Conservation (phyloP, 2,888 invertebrate species). For the Hypercompe scribonia region DNA sequence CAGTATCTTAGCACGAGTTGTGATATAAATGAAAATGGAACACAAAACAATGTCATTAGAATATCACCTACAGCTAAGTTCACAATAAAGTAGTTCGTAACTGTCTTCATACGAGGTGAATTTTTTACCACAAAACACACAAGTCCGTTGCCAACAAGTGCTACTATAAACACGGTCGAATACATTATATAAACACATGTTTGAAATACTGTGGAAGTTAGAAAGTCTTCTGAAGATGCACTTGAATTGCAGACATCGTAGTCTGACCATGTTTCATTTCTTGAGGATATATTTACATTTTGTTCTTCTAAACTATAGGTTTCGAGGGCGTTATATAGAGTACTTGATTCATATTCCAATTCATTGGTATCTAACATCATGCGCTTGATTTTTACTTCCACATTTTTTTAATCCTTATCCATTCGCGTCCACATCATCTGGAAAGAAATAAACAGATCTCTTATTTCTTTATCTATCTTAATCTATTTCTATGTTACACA, state of each 20-base stretch:
- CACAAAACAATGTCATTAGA: conserved; percentile 95
- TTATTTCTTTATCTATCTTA: neutral
- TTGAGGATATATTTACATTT: conserved; percentile 41
- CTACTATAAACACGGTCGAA: conserved; percentile 89
- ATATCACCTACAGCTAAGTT: conserved; percentile 96
- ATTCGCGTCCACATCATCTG: conserved; percentile 31
- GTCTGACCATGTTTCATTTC: conserved; percentile 66
- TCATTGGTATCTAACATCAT: conserved; percentile 68
- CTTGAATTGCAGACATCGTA: conserved; percentile 62
- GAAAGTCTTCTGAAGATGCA: conserved; percentile 63
- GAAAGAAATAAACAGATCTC: conserved; percentile 28
- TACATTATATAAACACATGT: conserved; percentile 90
- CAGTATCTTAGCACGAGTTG: conserved; percentile 93
- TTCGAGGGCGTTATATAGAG: conserved; percentile 45
- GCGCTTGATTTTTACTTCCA: conserved; percentile 38
- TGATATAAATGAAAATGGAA: conserved; percentile 95
- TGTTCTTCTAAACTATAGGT: conserved; percentile 41
- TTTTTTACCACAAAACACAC: conserved; percentile 95
- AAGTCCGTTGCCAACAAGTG: conserved; percentile 91
- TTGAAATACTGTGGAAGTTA: conserved; percentile 86
- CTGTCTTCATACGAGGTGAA: conserved; percentile 95
- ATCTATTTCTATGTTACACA: neutral
- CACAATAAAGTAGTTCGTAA: conserved; percentile 96
- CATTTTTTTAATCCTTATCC: conserved; percentile 31
- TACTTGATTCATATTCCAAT: conserved; percentile 57